phyloP scores from a whole-genome alignment of 2,888 invertebrate species.

The Nymphalis urticae region DNA sequence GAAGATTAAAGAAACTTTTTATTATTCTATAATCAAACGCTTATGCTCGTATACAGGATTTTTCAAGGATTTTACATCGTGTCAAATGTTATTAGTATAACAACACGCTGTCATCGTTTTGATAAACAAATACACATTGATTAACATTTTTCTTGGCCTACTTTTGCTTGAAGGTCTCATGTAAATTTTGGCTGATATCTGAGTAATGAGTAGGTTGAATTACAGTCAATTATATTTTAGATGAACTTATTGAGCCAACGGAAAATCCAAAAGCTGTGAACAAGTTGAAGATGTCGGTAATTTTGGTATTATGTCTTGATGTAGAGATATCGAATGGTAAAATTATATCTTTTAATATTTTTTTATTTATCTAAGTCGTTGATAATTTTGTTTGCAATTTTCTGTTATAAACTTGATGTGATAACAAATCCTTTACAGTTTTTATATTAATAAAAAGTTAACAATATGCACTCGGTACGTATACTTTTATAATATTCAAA shows the following conservation, averaged over 20 bases:
- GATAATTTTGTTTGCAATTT: too few relatives aligned
- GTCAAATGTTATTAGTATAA: conserved; percentile 25
- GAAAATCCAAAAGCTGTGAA: not conserved
- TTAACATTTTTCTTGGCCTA: conserved; percentile 44
- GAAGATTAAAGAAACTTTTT: too few relatives aligned
- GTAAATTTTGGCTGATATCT: conserved; percentile 61
- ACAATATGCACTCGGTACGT: too few relatives aligned
- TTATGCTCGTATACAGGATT: not conserved
- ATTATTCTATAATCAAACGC: too few relatives aligned
- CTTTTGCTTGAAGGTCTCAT: conserved; percentile 62
- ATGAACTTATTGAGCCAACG: not conserved
- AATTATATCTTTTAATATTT: too few relatives aligned
- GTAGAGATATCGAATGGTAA: too few relatives aligned
- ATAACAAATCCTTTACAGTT: too few relatives aligned
- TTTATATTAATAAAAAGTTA: too few relatives aligned
- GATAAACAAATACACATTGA: conserved; percentile 30
- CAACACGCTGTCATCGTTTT: conserved; percentile 35
- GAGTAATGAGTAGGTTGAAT: conserved; percentile 40
- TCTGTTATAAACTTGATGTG: too few relatives aligned
- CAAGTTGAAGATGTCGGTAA: not conserved
- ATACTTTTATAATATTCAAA: too few relatives aligned
- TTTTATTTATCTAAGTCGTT: too few relatives aligned
- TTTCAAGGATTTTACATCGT: conserved; percentile 3
- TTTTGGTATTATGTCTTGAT: not conserved
- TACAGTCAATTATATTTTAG: conserved; percentile 13